Evolutionary conservation across 2,888 invertebrate species (phyloP), one percentile per base, ranked within the genome.

Genomic region (Cheilosia grossa): DNA sequence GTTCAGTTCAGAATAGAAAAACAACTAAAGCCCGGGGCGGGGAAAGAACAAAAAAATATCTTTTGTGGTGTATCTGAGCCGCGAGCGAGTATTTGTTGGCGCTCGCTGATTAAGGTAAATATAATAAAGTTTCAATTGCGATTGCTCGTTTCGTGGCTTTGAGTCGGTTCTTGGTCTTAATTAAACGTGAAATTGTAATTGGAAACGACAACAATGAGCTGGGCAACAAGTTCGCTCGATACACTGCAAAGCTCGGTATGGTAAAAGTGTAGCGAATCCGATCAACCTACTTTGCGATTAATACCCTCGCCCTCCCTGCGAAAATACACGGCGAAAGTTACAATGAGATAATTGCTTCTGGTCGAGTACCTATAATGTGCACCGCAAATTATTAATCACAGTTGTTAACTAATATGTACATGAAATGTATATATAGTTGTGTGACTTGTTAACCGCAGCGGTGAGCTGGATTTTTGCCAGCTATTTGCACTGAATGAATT

Each of bases 141-240:
- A 77, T 24, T 53, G 67, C 67, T 54, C 47, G 59, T 77, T 69
- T 53, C n/a, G 61, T 24, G 77, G 77, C 77, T 63, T 61, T 54
- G 6, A 44, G 42, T 7, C 61, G 54, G 47, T 63, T 64, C 61
- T 69, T 47, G 53, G 17, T 63, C 77, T 78, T 78, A 78, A 78
- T 78, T 78, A 69, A 63, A 78, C 77, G 69, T 78, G 77, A 69
- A 78, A 78, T 78, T 69, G 69, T 78, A 69, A 69, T 78, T 69
- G 77, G 47, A 40, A 37, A 61, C 24, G 37, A 67, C 21, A 67
- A 59, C 58, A 74, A 73, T 58, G 51, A 66, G 58, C 51, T 42
- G 58, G 51, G 42, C 51, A 69, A 78, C 47, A 61, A 69, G 61
- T 69, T 78, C 47, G 13, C 37, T 64, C 37, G 6, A 19, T 21